Percentiles rank a stretch among this genome's conserved stretches.
Evolutionary conservation across 2,113 vertebrate genomes (phyloP).

Genomic region (Hemicordylus capensis): DNA sequence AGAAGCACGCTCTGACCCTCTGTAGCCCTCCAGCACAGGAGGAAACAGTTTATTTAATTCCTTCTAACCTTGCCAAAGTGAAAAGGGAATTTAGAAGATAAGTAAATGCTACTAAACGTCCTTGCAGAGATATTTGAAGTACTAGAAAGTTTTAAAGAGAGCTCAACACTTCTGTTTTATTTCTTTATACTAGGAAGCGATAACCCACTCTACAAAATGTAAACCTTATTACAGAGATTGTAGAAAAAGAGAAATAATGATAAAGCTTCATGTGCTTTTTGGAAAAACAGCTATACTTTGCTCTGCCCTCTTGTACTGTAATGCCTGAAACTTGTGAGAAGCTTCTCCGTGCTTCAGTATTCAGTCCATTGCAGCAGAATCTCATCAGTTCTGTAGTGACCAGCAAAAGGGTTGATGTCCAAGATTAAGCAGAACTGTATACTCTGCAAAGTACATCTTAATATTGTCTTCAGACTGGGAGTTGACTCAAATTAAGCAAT

Average conservation of each 20-base stretch:
- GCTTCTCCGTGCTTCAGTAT: background rate
- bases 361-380: background rate
- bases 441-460: background rate
- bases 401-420: background rate
- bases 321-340: background rate
- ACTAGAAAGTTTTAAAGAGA: too few relatives aligned
- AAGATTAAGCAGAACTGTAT: background rate
- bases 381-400: background rate
- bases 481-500: conserved; percentile 13
- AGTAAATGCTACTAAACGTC: background rate
- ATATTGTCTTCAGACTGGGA: background rate
- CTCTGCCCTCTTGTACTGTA: background rate
- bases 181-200: background rate
- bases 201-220: background rate
- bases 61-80: background rate
- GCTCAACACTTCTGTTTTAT: too few relatives aligned
- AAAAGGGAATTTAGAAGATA: background rate
- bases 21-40: background rate
- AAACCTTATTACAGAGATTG: background rate
- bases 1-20: background rate
- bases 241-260: background rate
- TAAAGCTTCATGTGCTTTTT: background rate
- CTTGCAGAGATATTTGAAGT: background rate
- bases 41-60: background rate
- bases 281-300: background rate